These are phyloP conservation scores for Thyatira batis DNA, from an alignment of 2,888 invertebrate genomes.

Conservation along the genomic window DNA sequence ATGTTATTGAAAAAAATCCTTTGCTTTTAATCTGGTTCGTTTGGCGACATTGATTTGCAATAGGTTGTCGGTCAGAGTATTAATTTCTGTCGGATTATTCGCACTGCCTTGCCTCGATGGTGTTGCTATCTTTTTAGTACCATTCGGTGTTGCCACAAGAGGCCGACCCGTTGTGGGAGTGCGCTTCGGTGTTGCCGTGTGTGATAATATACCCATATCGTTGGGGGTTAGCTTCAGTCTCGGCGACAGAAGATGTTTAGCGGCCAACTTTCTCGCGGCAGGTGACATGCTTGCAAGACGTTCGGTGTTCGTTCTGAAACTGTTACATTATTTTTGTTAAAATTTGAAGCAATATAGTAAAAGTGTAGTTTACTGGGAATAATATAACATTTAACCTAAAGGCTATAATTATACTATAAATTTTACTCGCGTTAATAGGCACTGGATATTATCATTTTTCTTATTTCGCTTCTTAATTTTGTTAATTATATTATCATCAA, in stretches of 20 bases:
- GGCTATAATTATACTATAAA: too few species aligned
- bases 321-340: conserved; percentile 30
- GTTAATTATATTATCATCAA: too few species aligned
- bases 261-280: conserved; percentile 94
- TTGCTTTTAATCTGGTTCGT: conserved; percentile 87
- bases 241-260: conserved; percentile 77
- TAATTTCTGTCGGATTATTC: conserved; percentile 52
- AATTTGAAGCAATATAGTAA: too few species aligned
- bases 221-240: conserved; percentile 69
- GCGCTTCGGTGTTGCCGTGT: conserved; percentile 48
- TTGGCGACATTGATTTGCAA: conserved; percentile 89
- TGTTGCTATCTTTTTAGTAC: conserved; percentile 22
- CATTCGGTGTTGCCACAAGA: conserved; percentile 51
- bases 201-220: conserved; percentile 62
- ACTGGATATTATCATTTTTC: too few species aligned
- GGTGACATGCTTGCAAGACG: conserved; percentile 96
- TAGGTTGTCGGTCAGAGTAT: conserved; percentile 91
- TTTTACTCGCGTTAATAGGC: too few species aligned
- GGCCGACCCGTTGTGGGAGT: conserved; percentile 37
- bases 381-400: too few species aligned
- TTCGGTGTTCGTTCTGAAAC: conserved; percentile 86
- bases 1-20: conserved; percentile 87
- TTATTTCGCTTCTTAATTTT: too few species aligned
- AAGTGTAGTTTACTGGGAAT: too few species aligned
- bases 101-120: conserved; percentile 23